A percentile compares a stretch with the other conserved stretches of the same genome.
phyloP scores from a whole-genome alignment of 2,888 invertebrate genomes.

The Cheilosia scutellata region DNA sequence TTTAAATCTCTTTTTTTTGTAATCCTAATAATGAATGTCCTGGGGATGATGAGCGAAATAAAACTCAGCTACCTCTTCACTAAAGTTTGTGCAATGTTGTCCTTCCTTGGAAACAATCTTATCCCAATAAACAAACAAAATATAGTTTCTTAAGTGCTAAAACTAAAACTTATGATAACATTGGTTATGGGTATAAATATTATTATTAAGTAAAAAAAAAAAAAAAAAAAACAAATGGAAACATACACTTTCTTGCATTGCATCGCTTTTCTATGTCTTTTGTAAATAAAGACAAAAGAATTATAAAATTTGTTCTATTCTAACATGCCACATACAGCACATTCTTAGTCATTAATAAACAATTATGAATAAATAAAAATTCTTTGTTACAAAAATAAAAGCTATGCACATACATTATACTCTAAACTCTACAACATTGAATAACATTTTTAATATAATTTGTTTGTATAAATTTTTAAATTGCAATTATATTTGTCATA shows the following conservation, averaged over 20 bases:
- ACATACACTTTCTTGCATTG: slow-evolving; percentile 54
- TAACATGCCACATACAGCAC: slow-evolving; percentile 70
- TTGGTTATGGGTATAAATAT: slow-evolving; percentile 62
- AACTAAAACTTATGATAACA: slow-evolving; percentile 47
- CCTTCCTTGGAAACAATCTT: slow-evolving; percentile 3
- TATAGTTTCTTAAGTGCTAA: slow-evolving; percentile 17
- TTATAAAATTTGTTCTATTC: slow-evolving; percentile 39
- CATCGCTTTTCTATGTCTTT: slow-evolving; percentile 61
- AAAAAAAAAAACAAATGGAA: slow-evolving; percentile 17
- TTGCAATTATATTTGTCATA: slow-evolving; percentile 58
- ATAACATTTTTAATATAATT: slow-evolving; percentile 45
- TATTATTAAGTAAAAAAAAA: slow-evolving; percentile 23
- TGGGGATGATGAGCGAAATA: slow-evolving; percentile 3
- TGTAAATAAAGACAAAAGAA: slow-evolving; percentile 15
- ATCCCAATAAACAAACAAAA: neutral
- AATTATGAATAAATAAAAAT: slow-evolving; percentile 17
- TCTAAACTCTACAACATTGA: slow-evolving; percentile 37
- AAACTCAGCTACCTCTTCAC: neutral
- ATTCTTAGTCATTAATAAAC: slow-evolving; percentile 47
- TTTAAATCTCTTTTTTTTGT: slow-evolving; percentile 14
- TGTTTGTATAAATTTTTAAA: slow-evolving; percentile 41
- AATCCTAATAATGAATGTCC: slow-evolving; percentile 23
- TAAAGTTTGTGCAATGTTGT: slow-evolving; percentile 11
- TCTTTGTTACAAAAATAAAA: slow-evolving; percentile 24
- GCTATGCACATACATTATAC: slow-evolving; percentile 56